Conservation (phyloP, 2,888 invertebrate species). For the Agrochola macilenta region DNA sequence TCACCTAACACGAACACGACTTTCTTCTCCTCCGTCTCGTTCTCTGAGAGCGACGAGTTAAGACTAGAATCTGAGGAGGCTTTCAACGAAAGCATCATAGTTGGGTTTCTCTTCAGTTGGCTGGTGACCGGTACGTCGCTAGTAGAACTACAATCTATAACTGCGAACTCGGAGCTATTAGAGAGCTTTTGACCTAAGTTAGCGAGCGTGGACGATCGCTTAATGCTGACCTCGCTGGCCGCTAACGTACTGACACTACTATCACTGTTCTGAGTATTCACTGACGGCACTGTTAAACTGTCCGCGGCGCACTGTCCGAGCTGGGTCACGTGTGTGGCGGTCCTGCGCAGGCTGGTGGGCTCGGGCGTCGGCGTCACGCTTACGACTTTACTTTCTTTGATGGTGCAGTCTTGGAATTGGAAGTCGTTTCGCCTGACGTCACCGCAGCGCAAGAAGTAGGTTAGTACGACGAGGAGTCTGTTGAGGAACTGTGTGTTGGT, state of each 20-base stretch:
- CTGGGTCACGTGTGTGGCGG: conserved; percentile 67
- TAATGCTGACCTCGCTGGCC: conserved; percentile 80
- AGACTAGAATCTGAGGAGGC: conserved; percentile 82
- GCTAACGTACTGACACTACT: conserved; percentile 80
- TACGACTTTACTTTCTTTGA: conserved; percentile 82
- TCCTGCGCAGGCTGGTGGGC: conserved; percentile 65
- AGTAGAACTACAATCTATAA: conserved; percentile 67
- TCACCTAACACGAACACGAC: conserved; percentile 94
- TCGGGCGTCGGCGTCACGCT: conserved; percentile 64
- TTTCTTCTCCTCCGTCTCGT: conserved; percentile 81
- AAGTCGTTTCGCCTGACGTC: conserved; percentile 91
- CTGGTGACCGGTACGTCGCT: conserved; percentile 72
- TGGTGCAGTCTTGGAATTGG: conserved; percentile 76
- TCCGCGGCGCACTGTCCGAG: conserved; percentile 65
- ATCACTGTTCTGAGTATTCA: conserved; percentile 80
- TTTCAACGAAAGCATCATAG: conserved; percentile 78
- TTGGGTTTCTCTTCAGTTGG: conserved; percentile 79
- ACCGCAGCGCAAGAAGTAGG: conserved; percentile 96
- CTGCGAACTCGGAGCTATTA: conserved; percentile 75
- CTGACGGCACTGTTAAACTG: conserved; percentile 72
- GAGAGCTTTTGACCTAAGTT: conserved; percentile 84
- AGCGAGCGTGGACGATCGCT: conserved; percentile 81
- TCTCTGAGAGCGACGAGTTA: conserved; percentile 78
- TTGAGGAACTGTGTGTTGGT: conserved; percentile 92
- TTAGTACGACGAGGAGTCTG: conserved; percentile 94